Evolutionary conservation across 2,797 vertebrate species (phyloP).

Genomic region (Tenualosa ilisha): DNA sequence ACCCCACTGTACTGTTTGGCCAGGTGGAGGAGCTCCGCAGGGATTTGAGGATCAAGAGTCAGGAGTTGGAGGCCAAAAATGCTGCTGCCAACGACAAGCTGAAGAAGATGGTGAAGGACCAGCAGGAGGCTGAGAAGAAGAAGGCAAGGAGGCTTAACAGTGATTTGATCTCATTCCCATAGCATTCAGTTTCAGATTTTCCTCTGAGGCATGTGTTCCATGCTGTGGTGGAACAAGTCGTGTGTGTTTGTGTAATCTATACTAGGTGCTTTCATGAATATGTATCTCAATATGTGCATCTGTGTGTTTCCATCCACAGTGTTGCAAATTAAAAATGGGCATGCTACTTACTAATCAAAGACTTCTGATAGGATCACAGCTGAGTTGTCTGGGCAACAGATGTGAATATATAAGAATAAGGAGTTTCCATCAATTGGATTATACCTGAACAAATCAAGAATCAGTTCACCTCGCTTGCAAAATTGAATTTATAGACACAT

Average conservation of each 20-base stretch:
- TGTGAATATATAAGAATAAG: too few relatives aligned
- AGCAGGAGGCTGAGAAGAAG: slow-evolving; percentile 98
- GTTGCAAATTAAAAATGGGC: not conserved
- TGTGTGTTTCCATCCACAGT: too few relatives aligned
- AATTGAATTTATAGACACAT: too few relatives aligned
- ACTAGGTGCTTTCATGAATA: too few relatives aligned
- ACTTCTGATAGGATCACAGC: not conserved
- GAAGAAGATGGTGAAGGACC: slow-evolving; percentile 99
- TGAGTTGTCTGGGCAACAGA: not conserved
- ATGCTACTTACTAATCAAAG: too few relatives aligned
- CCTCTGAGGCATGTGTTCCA: not conserved
- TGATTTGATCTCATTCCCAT: not conserved
- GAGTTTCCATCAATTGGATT: too few relatives aligned
- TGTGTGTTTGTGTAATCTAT: not conserved
- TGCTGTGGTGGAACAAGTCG: not conserved
- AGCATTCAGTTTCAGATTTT: not conserved
- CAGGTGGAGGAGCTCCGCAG: slow-evolving; percentile 96
- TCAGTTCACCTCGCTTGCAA: too few relatives aligned
- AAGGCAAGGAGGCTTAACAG: slow-evolving; percentile 75
- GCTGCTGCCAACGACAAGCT: slow-evolving; percentile 98
- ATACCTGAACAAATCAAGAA: too few relatives aligned
- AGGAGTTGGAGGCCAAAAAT: slow-evolving; percentile 97
- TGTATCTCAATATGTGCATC: not conserved
- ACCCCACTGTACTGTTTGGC: not conserved
- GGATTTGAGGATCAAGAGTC: slow-evolving; percentile 96